Evolutionary conservation across 2,797 vertebrate species (phyloP), one percentile per base, ranked within the genome.

Genomic region (Anguilla marmorata): DNA sequence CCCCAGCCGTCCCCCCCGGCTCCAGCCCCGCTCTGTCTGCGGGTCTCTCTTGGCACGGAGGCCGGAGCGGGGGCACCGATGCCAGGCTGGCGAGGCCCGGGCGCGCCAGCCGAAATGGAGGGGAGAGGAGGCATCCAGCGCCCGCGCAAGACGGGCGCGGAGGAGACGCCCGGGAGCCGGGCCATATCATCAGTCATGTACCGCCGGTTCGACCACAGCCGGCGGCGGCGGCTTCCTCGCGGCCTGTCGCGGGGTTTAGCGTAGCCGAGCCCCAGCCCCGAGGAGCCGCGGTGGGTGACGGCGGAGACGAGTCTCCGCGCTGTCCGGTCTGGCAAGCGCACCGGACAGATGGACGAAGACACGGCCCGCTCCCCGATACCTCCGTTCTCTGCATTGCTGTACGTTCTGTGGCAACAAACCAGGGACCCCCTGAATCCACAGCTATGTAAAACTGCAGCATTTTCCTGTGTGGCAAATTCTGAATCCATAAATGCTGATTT

Each of bases 101-200:
- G 37, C 74, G 41, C 21, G 58, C 6, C 50, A 45, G 41, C 54
- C 33, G 11, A 48, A 60, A 58, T 0, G 85, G 74, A 27, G 88
- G 82, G 30, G n/a, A 3, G 41, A 14, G 52, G 19, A 6, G 56
- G 30, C 37, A 86, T 69, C 85, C 66, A 85, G 63, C 86, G 37
- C 37, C 52, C 41, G 41, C 41, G 41, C 41, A 45, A 50, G 45
- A 58, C 88, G 48, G 60, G n/a, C 52, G 33, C 63, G 24, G 88
- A 37, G 37, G 82, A 50, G 52, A 66, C 21, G 16, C 30, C 48
- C 69, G 27, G 56, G 60, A 60, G 2, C 52, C 52, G 60, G 86
- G 76, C 85, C 85, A 86, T 41, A 84, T 86, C 84, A 85, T 84
- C 85, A 52, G 50, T 56, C 83, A 56, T 52, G 63, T 33, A 66